phyloP scores from a whole-genome alignment of 2,888 invertebrate genomes.

The Sepioteuthis lessoniana region DNA sequence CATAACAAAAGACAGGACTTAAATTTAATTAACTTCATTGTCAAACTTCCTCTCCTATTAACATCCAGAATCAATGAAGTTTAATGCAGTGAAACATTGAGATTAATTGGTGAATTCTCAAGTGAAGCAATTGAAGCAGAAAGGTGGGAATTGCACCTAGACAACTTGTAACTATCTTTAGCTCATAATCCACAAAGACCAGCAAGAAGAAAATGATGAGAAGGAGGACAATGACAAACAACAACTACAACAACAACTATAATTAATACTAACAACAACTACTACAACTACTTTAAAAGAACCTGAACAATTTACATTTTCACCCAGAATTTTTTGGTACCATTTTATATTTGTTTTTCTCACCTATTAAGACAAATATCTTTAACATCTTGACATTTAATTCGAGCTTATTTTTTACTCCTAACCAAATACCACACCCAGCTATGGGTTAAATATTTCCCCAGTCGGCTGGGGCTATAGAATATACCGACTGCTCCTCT shows the following conservation, averaged over 20 bases:
- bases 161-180: neutral
- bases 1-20: neutral
- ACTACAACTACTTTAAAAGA: neutral
- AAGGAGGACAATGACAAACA: too few relatives aligned
- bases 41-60: neutral
- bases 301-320: neutral
- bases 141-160: neutral
- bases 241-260: too few relatives aligned
- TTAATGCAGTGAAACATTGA: neutral
- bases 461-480: too few relatives aligned
- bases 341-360: neutral
- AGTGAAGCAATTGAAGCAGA: neutral
- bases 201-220: neutral
- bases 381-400: too few relatives aligned
- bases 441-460: too few relatives aligned
- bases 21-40: conserved; percentile 13
- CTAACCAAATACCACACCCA: too few relatives aligned
- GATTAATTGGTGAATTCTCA: neutral
- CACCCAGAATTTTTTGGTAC: neutral
- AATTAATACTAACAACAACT: too few relatives aligned
- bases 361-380: neutral
- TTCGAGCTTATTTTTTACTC: too few relatives aligned
- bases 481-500: too few relatives aligned
- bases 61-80: neutral
- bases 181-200: neutral